A percentile compares a stretch with the other conserved stretches of the same genome.
Evolutionary conservation across 2,888 invertebrate species (phyloP).

Genomic region (Agrochola litura): DNA sequence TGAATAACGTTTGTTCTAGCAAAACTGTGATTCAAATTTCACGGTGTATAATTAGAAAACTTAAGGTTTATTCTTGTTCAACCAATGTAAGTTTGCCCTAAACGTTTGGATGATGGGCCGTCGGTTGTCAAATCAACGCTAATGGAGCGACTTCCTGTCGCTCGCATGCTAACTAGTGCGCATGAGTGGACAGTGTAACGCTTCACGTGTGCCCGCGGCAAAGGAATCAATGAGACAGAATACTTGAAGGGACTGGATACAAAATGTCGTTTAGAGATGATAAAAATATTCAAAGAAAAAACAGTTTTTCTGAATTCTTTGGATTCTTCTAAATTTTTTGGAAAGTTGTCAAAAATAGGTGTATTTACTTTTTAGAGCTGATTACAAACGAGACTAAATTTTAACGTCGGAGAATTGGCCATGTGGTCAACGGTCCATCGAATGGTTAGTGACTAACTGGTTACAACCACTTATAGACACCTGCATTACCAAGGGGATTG

Average conservation of each 20-base stretch:
- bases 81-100: constrained; percentile 1
- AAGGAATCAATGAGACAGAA: constrained; percentile 11
- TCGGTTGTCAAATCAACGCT: constrained; percentile 71
- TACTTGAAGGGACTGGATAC: background rate
- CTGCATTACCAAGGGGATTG: background rate
- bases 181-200: constrained; percentile 42
- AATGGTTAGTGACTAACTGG: background rate
- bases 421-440: background rate
- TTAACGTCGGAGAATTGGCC: background rate
- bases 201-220: constrained; percentile 3
- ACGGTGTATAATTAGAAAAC: background rate
- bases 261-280: background rate
- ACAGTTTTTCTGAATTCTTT: background rate
- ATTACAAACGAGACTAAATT: background rate
- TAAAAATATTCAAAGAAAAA: background rate
- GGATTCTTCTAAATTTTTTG: background rate
- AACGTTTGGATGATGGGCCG: constrained; percentile 5
- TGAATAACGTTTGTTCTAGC: too few species aligned
- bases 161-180: constrained; percentile 54
- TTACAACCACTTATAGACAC: background rate
- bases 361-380: too few species aligned
- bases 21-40: too few species aligned
- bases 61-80: background rate
- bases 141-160: constrained; percentile 75
- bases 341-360: background rate